A percentile compares a stretch with the other conserved stretches of the same genome.
These are phyloP conservation scores for Coracias cyanogaster DNA, from an alignment of 2,797 vertebrate genomes.

Conservation along the genomic window DNA sequence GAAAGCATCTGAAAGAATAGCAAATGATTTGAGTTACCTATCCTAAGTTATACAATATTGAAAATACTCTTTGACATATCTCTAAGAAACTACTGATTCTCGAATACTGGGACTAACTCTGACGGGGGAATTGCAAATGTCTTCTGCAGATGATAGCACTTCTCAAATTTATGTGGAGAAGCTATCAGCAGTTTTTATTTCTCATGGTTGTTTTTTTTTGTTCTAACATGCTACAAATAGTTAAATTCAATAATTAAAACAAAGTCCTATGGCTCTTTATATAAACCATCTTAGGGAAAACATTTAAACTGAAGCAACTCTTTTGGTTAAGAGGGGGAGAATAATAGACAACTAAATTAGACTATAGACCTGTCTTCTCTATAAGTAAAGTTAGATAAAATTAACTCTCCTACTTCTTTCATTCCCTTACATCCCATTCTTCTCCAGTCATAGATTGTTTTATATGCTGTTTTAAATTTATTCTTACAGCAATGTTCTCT, in stretches of 20 bases:
- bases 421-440: neutral
- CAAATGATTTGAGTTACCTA: neutral
- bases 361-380: neutral
- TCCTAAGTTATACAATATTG: neutral
- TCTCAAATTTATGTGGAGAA: neutral
- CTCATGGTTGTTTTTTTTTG: neutral
- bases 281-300: neutral
- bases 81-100: neutral
- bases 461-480: conserved; percentile 41
- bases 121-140: neutral
- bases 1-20: neutral
- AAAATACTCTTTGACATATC: neutral
- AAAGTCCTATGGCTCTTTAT: neutral
- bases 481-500: conserved; percentile 3
- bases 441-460: conserved; percentile 26
- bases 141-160: neutral
- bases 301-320: neutral
- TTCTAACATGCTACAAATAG: neutral
- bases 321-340: neutral
- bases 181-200: neutral
- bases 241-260: neutral
- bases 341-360: conserved; percentile 6
- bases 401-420: neutral
- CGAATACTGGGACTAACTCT: neutral
- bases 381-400: conserved; percentile 7